phyloP scores from a whole-genome alignment of 2,113 vertebrate genomes.

The Nesogale talazaci region DNA sequence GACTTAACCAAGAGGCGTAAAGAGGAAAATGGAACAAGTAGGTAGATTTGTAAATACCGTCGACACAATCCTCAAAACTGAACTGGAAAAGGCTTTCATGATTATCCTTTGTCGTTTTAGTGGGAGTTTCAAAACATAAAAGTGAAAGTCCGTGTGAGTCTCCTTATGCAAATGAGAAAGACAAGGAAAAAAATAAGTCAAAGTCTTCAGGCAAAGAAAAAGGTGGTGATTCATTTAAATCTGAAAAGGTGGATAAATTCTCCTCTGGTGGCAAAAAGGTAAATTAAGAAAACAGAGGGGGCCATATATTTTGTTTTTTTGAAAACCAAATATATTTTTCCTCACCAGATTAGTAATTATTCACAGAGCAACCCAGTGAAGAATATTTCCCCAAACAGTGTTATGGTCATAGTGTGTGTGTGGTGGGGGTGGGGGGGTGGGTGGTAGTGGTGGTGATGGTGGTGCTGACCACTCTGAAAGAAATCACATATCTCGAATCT shows the following conservation, averaged over 20 bases:
- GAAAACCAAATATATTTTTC: slow-evolving; percentile 21
- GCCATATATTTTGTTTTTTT: slow-evolving; percentile 70
- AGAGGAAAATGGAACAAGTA: slow-evolving; percentile 94
- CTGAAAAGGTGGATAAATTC: slow-evolving; percentile 93
- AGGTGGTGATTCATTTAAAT: slow-evolving; percentile 92
- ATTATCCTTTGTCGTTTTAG: slow-evolving; percentile 81
- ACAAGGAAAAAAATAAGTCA: slow-evolving; percentile 97
- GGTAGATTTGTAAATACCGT: slow-evolving; percentile 82
- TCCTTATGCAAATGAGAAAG: slow-evolving; percentile 91
- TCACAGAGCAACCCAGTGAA: too few species aligned
- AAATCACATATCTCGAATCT: neutral
- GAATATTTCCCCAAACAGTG: too few species aligned
- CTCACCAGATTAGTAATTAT: too few species aligned
- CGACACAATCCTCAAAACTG: slow-evolving; percentile 45
- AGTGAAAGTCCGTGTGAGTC: slow-evolving; percentile 97
- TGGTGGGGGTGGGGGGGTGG: too few species aligned
- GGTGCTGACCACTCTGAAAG: slow-evolving; percentile 6
- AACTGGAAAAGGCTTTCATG: slow-evolving; percentile 72
- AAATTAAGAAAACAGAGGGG: slow-evolving; percentile 75
- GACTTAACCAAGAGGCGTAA: slow-evolving; percentile 92
- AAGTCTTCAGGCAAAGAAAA: slow-evolving; percentile 99
- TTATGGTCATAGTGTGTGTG: too few species aligned
- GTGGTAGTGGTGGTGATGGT: too few species aligned
- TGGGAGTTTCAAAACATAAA: slow-evolving; percentile 95
- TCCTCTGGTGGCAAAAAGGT: slow-evolving; percentile 98